Percentiles rank a stretch among this genome's conserved stretches.
These are phyloP conservation scores for Calliphora vomitoria DNA, from an alignment of 2,888 invertebrate species.

Conservation along the genomic window DNA sequence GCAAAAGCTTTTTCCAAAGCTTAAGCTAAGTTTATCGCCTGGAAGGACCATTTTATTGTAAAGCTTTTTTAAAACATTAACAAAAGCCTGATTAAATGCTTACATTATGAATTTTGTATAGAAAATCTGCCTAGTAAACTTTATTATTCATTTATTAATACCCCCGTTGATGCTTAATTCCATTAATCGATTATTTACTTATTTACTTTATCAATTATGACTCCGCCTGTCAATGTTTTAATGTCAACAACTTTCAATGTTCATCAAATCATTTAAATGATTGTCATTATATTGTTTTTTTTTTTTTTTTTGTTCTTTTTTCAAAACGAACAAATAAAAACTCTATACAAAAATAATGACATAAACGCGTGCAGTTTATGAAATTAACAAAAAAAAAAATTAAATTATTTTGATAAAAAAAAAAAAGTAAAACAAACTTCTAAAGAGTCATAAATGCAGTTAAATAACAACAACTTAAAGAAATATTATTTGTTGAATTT, in stretches of 20 bases:
- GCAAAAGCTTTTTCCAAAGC: not conserved
- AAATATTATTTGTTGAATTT: conserved; percentile 44
- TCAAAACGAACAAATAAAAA: conserved; percentile 24
- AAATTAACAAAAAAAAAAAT: conserved; percentile 19
- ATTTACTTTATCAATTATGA: conserved; percentile 60
- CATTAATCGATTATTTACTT: conserved; percentile 47
- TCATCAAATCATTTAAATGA: conserved; percentile 47
- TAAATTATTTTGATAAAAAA: not conserved
- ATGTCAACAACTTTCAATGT: conserved; percentile 58
- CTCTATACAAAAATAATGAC: conserved; percentile 48
- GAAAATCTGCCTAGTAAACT: too few relatives aligned
- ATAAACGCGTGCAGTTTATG: conserved; percentile 50
- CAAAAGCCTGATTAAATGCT: too few relatives aligned
- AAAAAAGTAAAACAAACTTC: conserved; percentile 37
- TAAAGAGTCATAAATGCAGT: conserved; percentile 58
- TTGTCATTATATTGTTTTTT: conserved; percentile 26
- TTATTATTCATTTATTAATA: too few relatives aligned
- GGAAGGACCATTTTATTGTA: not conserved
- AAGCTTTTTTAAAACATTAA: not conserved
- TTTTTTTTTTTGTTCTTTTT: too few relatives aligned
- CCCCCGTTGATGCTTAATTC: not conserved
- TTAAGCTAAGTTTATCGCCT: not conserved
- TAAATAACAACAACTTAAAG: conserved; percentile 54
- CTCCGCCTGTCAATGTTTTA: conserved; percentile 35
- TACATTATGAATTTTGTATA: too few relatives aligned